Conservation (phyloP, 2,797 vertebrate species). For the Margarornis squamiger region DNA sequence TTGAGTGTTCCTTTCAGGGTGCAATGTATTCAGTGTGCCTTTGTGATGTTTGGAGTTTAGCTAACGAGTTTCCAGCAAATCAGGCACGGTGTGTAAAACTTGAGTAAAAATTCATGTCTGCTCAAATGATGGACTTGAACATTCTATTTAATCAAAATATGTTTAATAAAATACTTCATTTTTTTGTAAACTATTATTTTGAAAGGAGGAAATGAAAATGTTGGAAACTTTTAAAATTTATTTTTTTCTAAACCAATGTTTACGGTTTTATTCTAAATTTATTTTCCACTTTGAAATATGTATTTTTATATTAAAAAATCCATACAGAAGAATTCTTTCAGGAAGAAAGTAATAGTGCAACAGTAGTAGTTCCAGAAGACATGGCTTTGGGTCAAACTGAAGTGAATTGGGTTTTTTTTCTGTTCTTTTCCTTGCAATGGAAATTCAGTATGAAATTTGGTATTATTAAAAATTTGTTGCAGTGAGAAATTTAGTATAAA, state of each 20-base stretch:
- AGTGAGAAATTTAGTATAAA: neutral
- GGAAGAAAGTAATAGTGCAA: neutral
- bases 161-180: neutral
- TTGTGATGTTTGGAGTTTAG: neutral
- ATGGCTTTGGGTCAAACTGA: neutral
- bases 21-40: neutral
- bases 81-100: neutral
- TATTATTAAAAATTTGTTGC: neutral
- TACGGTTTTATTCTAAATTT: neutral
- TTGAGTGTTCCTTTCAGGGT: neutral
- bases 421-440: neutral
- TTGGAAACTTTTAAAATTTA: neutral
- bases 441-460: neutral
- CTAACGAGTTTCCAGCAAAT: neutral
- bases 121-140: neutral
- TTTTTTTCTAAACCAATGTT: neutral
- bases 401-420: neutral
- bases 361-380: neutral
- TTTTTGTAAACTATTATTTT: neutral
- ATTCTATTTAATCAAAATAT: neutral
- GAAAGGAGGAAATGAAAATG: neutral
- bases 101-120: neutral
- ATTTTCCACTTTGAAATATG: neutral
- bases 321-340: neutral
- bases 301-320: neutral